These are phyloP conservation scores for Ictidomys tridecemlineatus DNA, from an alignment of 2,113 vertebrate genomes.

Conservation along the genomic window DNA sequence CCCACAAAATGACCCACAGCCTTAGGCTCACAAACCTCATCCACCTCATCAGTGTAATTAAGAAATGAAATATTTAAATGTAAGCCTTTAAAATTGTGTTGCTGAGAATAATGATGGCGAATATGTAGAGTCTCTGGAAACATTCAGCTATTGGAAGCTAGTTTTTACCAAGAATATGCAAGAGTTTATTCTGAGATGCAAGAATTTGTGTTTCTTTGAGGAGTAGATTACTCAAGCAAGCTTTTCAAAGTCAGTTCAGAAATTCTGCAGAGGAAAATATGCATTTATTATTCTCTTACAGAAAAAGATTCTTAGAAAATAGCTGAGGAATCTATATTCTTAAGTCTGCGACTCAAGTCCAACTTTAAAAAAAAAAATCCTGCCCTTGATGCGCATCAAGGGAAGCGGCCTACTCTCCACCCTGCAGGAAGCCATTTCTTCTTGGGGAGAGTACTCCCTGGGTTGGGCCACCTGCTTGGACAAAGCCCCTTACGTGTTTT, in stretches of 20 bases:
- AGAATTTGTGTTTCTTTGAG: neutral
- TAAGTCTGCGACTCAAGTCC: neutral
- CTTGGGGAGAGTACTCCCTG: neutral
- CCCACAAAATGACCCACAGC: neutral
- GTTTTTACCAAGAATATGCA: neutral
- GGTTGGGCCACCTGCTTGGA: neutral
- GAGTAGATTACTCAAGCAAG: neutral
- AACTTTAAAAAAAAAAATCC: neutral
- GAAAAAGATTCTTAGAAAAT: slow-evolving; percentile 4
- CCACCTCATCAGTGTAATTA: neutral
- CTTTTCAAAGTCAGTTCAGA: neutral
- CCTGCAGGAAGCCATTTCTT: neutral
- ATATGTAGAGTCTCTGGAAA: neutral
- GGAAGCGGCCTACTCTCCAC: neutral
- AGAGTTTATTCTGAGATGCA: neutral
- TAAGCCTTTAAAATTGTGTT: neutral
- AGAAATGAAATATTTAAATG: neutral
- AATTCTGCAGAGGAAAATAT: neutral
- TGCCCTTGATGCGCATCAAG: neutral
- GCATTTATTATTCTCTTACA: neutral
- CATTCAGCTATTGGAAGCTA: neutral
- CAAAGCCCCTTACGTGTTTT: too few species aligned
- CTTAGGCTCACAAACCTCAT: neutral
- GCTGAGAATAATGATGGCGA: neutral
- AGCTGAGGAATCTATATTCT: neutral